Evolutionary conservation across 2,113 vertebrate species (phyloP).

Genomic region (Calyptomena viridis): DNA sequence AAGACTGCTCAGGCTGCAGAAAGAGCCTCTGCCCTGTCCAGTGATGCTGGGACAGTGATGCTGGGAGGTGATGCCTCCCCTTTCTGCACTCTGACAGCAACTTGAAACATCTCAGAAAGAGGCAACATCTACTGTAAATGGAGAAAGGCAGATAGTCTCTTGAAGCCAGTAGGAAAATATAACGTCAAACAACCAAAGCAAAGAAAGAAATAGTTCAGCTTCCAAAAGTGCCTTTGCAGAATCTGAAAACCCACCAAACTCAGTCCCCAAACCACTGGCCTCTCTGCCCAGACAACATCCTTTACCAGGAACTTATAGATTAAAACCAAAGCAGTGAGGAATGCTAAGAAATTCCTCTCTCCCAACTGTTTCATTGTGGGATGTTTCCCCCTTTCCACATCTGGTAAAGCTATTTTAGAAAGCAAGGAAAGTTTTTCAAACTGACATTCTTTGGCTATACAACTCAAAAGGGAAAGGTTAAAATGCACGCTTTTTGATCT

Average conservation of each 20-base stretch:
- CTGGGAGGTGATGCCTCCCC: neutral
- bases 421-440: conserved; percentile 1
- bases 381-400: conserved; percentile 24
- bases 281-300: neutral
- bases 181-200: conserved; percentile 38
- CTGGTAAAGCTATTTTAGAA: conserved; percentile 58
- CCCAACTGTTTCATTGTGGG: neutral
- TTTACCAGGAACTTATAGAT: neutral
- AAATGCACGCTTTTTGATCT: neutral
- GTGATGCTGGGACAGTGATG: neutral
- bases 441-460: neutral
- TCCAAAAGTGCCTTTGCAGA: neutral
- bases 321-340: neutral
- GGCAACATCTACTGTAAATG: too few species aligned
- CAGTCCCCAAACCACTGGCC: neutral
- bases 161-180: neutral
- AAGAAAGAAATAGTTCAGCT: conserved; percentile 5
- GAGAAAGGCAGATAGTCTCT: neutral
- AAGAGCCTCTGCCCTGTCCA: neutral
- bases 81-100: neutral
- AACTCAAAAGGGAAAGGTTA: neutral
- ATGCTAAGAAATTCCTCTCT: conserved; percentile 3
- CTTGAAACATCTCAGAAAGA: neutral
- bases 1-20: neutral
- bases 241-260: neutral